phyloP scores from a whole-genome alignment of 2,113 vertebrate genomes.

The Grammomys dolichurus region DNA sequence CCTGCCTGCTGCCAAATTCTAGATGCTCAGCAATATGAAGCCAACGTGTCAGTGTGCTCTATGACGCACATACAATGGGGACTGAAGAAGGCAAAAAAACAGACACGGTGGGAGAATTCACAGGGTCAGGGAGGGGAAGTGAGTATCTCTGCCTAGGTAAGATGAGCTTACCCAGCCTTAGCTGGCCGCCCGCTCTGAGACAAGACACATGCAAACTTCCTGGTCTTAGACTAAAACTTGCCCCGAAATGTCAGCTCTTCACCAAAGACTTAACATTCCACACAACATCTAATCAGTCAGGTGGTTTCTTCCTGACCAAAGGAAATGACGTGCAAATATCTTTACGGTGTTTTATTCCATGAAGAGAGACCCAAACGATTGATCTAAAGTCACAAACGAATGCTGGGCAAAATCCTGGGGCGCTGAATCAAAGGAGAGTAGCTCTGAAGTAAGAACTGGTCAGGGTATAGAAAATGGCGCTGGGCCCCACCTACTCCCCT shows the following conservation, averaged over 20 bases:
- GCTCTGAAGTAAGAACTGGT: neutral
- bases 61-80: neutral
- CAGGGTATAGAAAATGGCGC: neutral
- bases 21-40: neutral
- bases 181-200: rapidly evolving
- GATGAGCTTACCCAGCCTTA: neutral
- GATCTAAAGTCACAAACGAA: neutral
- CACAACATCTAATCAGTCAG: rapidly evolving
- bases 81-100: neutral
- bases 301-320: neutral
- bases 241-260: neutral
- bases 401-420: neutral
- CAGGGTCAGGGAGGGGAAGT: neutral
- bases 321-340: neutral
- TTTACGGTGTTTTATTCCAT: neutral
- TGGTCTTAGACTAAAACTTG: neutral
- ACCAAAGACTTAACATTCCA: neutral
- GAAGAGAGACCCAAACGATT: neutral
- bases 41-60: rapidly evolving
- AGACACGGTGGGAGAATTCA: neutral
- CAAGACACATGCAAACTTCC: neutral
- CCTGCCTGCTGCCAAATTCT: neutral
- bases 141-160: rapidly evolving
- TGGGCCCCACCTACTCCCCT: rapidly evolving
- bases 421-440: neutral